Base-by-base conservation (phyloP, 1,140 invertebrate species). In the Whitmania pigra region DNA sequence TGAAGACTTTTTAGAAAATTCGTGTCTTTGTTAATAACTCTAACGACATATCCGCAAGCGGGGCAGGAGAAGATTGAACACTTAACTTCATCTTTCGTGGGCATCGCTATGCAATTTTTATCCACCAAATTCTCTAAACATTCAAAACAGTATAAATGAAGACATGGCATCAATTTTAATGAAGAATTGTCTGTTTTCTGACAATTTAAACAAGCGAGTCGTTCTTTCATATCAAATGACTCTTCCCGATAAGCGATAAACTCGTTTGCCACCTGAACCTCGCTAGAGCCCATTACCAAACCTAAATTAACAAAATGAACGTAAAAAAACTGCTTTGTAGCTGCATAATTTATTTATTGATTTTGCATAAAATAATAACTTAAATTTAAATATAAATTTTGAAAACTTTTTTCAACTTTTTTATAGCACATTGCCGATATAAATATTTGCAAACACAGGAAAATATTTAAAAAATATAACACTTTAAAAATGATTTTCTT, bases 81-180 rank as follows among this genome's bases (percentile, higher is more conserved):
- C 29, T 31, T 63, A 13, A n/a, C 57, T 63, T 63, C 57, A 13
- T 25, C 57, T 63, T 63, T 31, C 22, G 57, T 18, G 22, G 57
- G 57, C 57, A 63, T 63, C 22, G 57, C 57, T 25, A 63, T 63
- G 6, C 57, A 25, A n/a, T 63, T 63, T 18, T 3, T 63, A 13
- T 63, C 57, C 29, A 63, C 22, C 57, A 63, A 63, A 0, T 63
- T 31, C 29, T 63, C 57, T 63, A 63, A 63, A 63, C 57, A 63
- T 22, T 22, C 22, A 63, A 63, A 13, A n/a, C 57, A 63, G 29
- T 20, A 63, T 22, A 63, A 20, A 63, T 63, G 57, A 63, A 63
- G 57, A 63, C 57, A 63, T 25, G 57, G 57, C 57, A 63, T 25
- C 57, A 63, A 15, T 63, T 63, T 63, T 22, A 25, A 63, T 25